Conservation (phyloP, 2,888 invertebrate species). For the Lydus trimaculatus region DNA sequence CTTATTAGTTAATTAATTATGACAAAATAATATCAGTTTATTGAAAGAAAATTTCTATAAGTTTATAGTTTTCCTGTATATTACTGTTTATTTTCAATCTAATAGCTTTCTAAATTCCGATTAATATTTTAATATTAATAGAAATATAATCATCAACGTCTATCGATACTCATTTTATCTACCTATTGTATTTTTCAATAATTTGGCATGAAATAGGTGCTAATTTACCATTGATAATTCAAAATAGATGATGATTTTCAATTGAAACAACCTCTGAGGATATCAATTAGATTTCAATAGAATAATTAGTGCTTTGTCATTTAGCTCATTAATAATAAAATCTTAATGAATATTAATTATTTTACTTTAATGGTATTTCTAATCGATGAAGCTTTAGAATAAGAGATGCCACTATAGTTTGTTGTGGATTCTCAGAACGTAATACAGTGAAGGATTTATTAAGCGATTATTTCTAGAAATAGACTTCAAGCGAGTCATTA, state of each 20-base stretch:
- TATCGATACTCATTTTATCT: background rate
- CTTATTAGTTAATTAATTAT: background rate
- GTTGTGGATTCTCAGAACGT: too few relatives aligned
- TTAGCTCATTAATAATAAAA: background rate
- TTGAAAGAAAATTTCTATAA: background rate
- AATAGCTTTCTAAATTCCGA: background rate
- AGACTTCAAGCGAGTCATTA: too few relatives aligned
- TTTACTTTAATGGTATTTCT: too few relatives aligned
- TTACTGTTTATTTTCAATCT: background rate
- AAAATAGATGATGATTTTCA: background rate
- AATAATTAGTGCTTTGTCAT: background rate
- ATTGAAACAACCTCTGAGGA: constrained; percentile 12
- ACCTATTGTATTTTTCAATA: background rate
- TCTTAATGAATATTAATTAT: too few relatives aligned
- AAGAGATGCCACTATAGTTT: too few relatives aligned
- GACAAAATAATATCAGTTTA: background rate
- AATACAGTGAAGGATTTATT: too few relatives aligned
- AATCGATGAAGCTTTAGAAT: too few relatives aligned
- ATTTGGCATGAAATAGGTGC: background rate
- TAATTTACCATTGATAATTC: background rate
- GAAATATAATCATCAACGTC: background rate
- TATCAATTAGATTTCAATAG: background rate
- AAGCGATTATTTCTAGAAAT: too few relatives aligned
- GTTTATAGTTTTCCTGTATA: background rate
- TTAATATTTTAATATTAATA: background rate